A percentile compares a stretch with the other conserved stretches of the same genome.
phyloP scores from a whole-genome alignment of 2,113 vertebrate genomes.

The Mandrillus leucophaeus region DNA sequence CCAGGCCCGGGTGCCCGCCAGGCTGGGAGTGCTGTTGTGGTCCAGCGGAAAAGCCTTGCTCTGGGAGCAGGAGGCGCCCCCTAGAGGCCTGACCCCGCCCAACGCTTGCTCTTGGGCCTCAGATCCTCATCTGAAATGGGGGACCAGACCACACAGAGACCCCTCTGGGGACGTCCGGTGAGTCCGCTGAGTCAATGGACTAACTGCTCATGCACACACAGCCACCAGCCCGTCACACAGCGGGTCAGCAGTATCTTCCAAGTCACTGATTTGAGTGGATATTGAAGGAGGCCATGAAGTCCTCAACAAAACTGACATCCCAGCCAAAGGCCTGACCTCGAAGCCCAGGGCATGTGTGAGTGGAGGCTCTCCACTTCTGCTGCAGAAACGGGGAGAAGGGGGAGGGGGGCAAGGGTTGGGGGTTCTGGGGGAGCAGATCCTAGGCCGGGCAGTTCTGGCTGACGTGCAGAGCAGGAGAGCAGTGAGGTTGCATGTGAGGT shows the following conservation, averaged over 20 bases:
- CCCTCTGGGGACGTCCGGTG: accelerated
- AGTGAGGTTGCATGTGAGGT: background rate
- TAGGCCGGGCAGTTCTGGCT: accelerated
- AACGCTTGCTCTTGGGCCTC: background rate
- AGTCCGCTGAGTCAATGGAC: too few relatives aligned
- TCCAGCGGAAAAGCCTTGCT: accelerated
- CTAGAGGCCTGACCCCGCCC: accelerated
- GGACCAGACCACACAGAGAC: accelerated
- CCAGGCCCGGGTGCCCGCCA: accelerated
- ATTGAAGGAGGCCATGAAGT: accelerated
- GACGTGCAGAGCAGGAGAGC: background rate
- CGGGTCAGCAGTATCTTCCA: background rate
- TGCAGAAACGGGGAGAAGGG: accelerated
- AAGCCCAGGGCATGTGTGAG: accelerated
- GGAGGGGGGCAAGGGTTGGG: background rate
- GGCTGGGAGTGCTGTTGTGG: accelerated
- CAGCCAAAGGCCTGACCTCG: accelerated
- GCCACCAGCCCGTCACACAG: too few relatives aligned
- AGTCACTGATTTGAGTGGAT: accelerated
- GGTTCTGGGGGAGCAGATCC: accelerated
- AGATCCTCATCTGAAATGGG: background rate
- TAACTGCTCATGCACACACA: accelerated
- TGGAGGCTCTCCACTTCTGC: accelerated
- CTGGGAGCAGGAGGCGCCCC: background rate
- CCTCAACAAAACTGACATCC: accelerated